phyloP scores from a whole-genome alignment of 92 coral and sea anemone species.

The Zoanthus gigantus region DNA sequence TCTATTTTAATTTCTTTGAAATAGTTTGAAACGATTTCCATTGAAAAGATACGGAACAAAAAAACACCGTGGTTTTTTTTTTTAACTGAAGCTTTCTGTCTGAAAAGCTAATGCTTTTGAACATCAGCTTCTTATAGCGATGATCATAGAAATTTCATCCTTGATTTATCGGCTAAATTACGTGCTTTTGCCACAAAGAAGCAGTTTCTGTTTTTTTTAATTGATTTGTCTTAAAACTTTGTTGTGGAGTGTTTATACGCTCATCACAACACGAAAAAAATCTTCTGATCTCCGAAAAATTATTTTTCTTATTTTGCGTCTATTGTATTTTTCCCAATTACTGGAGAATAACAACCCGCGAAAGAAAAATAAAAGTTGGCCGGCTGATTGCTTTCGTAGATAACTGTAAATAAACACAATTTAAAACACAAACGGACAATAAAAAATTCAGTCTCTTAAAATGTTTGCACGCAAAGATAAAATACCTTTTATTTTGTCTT shows the following conservation, averaged over 20 bases:
- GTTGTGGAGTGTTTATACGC: neutral
- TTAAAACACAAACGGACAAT: neutral
- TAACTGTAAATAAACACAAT: neutral
- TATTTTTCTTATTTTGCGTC: neutral
- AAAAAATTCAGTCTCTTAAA: neutral
- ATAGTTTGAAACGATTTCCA: neutral
- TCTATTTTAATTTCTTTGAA: neutral
- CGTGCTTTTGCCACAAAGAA: too few species aligned
- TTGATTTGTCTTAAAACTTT: neutral
- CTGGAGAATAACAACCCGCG: neutral
- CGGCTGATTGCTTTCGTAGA: neutral
- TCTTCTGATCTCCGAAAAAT: conserved; percentile 20
- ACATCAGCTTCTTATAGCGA: too few species aligned
- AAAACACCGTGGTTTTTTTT: too few species aligned
- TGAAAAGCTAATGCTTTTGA: too few species aligned
- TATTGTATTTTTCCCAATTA: neutral
- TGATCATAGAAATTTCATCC: too few species aligned
- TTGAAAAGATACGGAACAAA: neutral
- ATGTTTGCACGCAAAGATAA: conserved; percentile 11
- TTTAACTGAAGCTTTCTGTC: too few species aligned
- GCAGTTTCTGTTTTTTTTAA: neutral
- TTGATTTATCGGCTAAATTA: too few species aligned
- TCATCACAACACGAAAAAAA: conserved; percentile 8
- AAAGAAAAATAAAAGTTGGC: neutral
- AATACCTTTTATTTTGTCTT: neutral